A percentile compares a stretch with the other conserved stretches of the same genome.
Evolutionary conservation across 2,113 vertebrate species (phyloP).

Genomic region (Pleuronectes platessa): DNA sequence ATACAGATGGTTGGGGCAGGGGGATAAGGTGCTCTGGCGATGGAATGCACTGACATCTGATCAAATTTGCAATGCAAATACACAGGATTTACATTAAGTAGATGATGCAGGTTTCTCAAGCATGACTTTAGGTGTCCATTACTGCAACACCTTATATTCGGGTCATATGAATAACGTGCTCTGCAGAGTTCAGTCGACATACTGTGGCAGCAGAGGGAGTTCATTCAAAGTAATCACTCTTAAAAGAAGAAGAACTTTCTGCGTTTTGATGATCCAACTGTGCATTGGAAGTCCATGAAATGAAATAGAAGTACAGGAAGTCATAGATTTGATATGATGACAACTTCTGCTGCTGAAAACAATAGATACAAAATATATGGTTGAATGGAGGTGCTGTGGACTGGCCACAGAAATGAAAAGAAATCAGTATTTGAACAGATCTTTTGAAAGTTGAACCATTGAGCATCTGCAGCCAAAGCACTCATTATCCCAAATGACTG

Average conservation of each 20-base stretch:
- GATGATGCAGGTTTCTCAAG: conserved; percentile 30
- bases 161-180: not conserved
- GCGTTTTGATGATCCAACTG: not conserved
- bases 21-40: conserved; percentile 55
- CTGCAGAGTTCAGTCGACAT: not conserved
- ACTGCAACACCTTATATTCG: not conserved
- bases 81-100: conserved; percentile 40
- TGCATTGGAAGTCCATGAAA: too few relatives aligned
- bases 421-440: too few relatives aligned
- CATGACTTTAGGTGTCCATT: conserved; percentile 37
- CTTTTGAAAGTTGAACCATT: too few relatives aligned
- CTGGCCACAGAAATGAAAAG: too few relatives aligned
- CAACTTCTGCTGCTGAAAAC: too few relatives aligned
- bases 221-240: not conserved
- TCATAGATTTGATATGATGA: too few relatives aligned
- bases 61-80: conserved; percentile 68
- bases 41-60: conserved; percentile 62
- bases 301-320: too few relatives aligned
- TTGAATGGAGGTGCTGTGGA: too few relatives aligned
- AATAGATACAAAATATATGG: too few relatives aligned
- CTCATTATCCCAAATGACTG: too few relatives aligned
- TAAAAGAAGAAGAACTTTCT: not conserved
- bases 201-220: too few relatives aligned
- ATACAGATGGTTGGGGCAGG: conserved; percentile 57
- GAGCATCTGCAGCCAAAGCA: too few relatives aligned